phyloP scores from a whole-genome alignment of 2,113 vertebrate species.

The Cygnus atratus region DNA sequence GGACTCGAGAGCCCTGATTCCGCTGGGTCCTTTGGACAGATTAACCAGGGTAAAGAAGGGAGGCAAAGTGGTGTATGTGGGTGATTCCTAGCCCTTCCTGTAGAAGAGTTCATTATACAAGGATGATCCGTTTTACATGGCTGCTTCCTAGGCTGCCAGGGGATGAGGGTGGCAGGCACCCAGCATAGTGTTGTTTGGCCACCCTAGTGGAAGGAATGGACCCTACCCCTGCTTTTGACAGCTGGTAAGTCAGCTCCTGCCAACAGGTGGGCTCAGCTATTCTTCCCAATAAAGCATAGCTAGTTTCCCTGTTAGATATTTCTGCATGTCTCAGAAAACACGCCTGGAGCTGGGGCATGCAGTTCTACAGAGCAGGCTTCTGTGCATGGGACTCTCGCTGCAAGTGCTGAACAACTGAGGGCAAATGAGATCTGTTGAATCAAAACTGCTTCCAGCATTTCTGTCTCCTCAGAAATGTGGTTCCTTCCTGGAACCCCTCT shows the following conservation, averaged over 20 bases:
- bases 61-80: background rate
- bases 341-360: background rate
- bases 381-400: background rate
- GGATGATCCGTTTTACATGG: background rate
- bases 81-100: background rate
- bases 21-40: background rate
- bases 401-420: background rate
- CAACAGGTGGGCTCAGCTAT: background rate
- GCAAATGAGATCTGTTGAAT: background rate
- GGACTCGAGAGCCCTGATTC: background rate
- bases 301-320: background rate
- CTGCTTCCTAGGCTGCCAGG: background rate
- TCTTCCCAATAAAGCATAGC: accelerated
- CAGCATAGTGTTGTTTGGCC: accelerated
- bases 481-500: background rate
- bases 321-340: background rate
- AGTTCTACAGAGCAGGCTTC: background rate
- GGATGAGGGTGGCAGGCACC: accelerated
- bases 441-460: background rate
- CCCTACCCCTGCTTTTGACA: background rate
- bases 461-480: background rate
- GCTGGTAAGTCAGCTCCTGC: background rate
- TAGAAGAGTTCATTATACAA: background rate
- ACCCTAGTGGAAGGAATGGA: background rate
- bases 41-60: background rate